Percentiles rank a stretch among this genome's conserved stretches.
Conservation (phyloP, 2,113 vertebrate genomes). For the Poeciliopsis turrubarensis region DNA sequence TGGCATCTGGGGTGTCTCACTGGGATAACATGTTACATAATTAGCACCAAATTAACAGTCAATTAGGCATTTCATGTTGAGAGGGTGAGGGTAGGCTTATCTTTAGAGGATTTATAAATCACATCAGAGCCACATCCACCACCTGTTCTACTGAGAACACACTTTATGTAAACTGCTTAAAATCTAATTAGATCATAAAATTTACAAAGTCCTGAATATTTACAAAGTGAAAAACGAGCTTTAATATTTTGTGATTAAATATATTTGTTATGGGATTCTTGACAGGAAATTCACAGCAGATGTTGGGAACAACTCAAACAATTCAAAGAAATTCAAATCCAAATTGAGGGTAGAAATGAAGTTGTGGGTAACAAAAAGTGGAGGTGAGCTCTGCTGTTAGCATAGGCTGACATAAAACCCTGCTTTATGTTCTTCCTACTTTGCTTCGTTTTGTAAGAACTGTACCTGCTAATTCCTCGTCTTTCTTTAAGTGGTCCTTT, state of each 20-base stretch:
- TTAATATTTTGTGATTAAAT: neutral
- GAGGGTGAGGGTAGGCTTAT: slow-evolving; percentile 62
- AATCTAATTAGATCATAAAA: slow-evolving; percentile 9
- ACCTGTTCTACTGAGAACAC: slow-evolving; percentile 59
- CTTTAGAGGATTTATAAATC: slow-evolving; percentile 63
- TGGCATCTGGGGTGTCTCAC: slow-evolving; percentile 73
- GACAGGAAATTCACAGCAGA: neutral
- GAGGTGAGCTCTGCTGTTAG: too few relatives aligned
- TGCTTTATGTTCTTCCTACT: too few relatives aligned
- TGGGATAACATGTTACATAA: slow-evolving; percentile 73
- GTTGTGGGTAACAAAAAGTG: too few relatives aligned
- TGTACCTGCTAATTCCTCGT: neutral
- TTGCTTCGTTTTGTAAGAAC: neutral
- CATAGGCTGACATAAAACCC: too few relatives aligned
- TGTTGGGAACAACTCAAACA: neutral
- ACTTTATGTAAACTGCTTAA: slow-evolving; percentile 28
- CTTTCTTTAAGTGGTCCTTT: neutral
- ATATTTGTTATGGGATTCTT: neutral
- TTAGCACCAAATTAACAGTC: slow-evolving; percentile 81
- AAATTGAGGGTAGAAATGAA: too few relatives aligned
- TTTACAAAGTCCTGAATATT: neutral
- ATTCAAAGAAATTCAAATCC: too few relatives aligned
- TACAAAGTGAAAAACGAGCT: neutral
- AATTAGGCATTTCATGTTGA: slow-evolving; percentile 70
- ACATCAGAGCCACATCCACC: slow-evolving; percentile 47